Evolutionary conservation across 2,113 vertebrate species (phyloP).

Genomic region (Malurus elegans): DNA sequence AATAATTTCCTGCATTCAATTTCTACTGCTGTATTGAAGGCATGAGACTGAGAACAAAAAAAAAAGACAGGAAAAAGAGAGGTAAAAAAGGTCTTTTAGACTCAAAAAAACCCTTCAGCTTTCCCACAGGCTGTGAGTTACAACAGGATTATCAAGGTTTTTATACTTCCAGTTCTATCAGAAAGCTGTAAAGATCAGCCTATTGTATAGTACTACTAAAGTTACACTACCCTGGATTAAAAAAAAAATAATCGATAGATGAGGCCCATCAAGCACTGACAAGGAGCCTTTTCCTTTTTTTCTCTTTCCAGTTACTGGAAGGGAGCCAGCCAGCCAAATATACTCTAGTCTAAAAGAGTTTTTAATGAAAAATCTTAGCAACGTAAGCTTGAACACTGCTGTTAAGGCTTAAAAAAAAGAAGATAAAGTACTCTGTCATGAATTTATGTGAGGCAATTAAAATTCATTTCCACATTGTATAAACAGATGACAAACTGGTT

Average conservation of each 20-base stretch:
- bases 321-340: neutral
- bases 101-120: neutral
- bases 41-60: neutral
- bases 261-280: neutral
- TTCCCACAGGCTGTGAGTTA: neutral
- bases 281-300: neutral
- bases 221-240: neutral
- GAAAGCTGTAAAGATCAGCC: neutral
- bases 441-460: conserved; percentile 60
- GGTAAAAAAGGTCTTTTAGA: neutral
- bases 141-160: neutral
- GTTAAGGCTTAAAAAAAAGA: neutral
- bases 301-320: neutral
- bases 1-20: conserved; percentile 14
- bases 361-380: conserved; percentile 40
- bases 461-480: conserved; percentile 41
- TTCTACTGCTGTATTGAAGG: neutral
- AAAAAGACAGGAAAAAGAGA: neutral
- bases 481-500: conserved; percentile 19
- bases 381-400: conserved; percentile 40
- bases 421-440: conserved; percentile 30
- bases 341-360: neutral
- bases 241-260: neutral
- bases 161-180: neutral
- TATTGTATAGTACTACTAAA: neutral